Conservation (phyloP, 2,888 invertebrate genomes). For the Flexamia atlantica region DNA sequence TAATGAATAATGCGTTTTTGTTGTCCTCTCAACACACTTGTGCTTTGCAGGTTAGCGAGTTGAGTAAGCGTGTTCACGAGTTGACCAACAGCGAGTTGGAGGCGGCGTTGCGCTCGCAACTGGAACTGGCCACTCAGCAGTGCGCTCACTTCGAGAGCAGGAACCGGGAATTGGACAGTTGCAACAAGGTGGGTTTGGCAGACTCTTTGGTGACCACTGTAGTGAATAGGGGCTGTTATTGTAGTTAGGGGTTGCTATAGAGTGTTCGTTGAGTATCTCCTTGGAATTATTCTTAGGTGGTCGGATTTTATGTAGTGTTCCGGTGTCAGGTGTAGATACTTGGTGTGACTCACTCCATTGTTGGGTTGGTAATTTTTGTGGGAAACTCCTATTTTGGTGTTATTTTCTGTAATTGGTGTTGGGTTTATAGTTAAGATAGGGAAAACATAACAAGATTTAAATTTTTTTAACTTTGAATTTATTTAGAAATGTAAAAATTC, state of each 20-base stretch:
- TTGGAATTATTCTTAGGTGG: no score
- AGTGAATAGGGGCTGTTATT: not conserved
- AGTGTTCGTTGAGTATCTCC: no score
- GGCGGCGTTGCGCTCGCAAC: constrained; percentile 66
- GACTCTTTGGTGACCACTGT: not conserved
- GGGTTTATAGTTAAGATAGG: no score
- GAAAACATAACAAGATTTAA: no score
- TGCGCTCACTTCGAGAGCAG: constrained; percentile 61
- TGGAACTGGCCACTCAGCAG: constrained; percentile 60
- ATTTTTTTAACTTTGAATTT: no score
- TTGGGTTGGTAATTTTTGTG: not conserved
- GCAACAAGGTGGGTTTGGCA: constrained; percentile 54
- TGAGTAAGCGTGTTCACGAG: constrained; percentile 51
- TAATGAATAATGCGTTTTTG: no score
- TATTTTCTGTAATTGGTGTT: not conserved
- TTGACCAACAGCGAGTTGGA: constrained; percentile 67
- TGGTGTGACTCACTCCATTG: constrained; percentile 26
- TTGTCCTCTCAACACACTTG: not conserved
- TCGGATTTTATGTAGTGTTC: no score
- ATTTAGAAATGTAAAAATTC: no score
- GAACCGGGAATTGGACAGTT: constrained; percentile 50
- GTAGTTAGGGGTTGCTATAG: no score
- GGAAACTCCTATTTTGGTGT: constrained; percentile 1
- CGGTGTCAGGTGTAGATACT: constrained; percentile 7
- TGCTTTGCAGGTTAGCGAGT: constrained; percentile 30